phyloP scores from a whole-genome alignment of 2,888 invertebrate species.

The Seira musarum region DNA sequence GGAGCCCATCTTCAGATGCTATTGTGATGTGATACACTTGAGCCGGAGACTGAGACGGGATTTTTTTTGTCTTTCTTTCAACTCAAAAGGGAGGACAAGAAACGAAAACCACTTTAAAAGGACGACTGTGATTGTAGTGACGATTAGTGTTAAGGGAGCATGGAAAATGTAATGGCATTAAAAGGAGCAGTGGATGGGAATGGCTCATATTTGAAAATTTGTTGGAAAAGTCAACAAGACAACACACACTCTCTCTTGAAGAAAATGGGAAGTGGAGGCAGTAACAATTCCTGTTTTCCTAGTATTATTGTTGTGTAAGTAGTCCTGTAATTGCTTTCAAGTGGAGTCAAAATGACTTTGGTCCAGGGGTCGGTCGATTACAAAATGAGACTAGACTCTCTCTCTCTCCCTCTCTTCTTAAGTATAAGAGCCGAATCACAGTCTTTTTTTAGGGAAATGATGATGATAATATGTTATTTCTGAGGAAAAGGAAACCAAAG shows the following conservation, averaged over 20 bases:
- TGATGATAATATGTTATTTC: conserved; percentile 2
- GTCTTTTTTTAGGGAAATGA: background rate
- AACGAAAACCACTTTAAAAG: too few relatives aligned
- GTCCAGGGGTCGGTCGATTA: conserved; percentile 46
- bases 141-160: conserved; percentile 53
- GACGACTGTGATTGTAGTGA: too few relatives aligned
- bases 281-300: conserved; percentile 48
- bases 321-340: conserved; percentile 69
- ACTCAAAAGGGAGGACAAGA: too few relatives aligned
- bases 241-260: background rate
- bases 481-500: background rate
- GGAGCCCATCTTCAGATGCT: too few relatives aligned
- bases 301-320: conserved; percentile 62
- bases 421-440: too few relatives aligned
- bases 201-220: conserved; percentile 54
- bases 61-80: too few relatives aligned
- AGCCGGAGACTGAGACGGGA: too few relatives aligned
- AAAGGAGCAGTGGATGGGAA: conserved; percentile 56
- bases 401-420: too few relatives aligned
- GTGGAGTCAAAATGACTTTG: conserved; percentile 67
- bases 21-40: too few relatives aligned
- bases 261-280: conserved; percentile 11
- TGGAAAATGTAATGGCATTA: conserved; percentile 54
- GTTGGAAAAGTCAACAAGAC: conserved; percentile 3
- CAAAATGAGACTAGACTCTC: too few relatives aligned